Percentiles rank a stretch among this genome's conserved stretches.
Evolutionary conservation across 2,797 vertebrate species (phyloP).

Genomic region (Crocodylus rhombifer): DNA sequence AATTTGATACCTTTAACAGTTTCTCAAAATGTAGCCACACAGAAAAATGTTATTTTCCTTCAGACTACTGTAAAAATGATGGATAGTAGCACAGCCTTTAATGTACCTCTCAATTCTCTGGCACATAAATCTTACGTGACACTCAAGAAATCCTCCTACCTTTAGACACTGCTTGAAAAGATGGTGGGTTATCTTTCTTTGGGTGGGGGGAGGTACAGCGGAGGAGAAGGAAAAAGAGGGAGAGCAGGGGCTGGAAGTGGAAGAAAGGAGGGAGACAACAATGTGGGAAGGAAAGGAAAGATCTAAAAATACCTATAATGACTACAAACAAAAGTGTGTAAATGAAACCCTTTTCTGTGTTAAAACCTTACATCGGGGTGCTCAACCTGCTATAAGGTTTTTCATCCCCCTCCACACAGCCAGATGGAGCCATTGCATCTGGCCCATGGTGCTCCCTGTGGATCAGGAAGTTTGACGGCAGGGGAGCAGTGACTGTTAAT

Average conservation of each 20-base stretch:
- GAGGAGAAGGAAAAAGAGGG: neutral
- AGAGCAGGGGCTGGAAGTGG: neutral
- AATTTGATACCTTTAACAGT: conserved; percentile 34
- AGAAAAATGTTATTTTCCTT: conserved; percentile 33
- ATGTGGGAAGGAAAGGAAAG: neutral
- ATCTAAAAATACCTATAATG: neutral
- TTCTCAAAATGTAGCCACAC: conserved; percentile 39
- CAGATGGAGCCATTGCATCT: no score
- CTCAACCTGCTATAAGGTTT: no score
- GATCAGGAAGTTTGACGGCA: no score
- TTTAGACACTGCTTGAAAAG: conserved; percentile 16
- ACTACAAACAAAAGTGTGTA: conserved; percentile 5
- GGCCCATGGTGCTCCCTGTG: no score
- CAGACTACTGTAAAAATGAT: conserved; percentile 52
- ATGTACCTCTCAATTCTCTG: conserved; percentile 50
- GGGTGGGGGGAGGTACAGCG: neutral
- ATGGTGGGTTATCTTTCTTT: neutral
- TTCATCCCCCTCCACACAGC: no score
- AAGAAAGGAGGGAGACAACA: neutral
- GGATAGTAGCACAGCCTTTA: conserved; percentile 36
- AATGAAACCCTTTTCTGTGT: neutral
- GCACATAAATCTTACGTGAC: conserved; percentile 37
- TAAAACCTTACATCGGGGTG: neutral
- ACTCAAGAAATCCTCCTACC: conserved; percentile 21
- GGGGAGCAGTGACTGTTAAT: no score